Evolutionary conservation across 2,797 vertebrate species (phyloP).

Genomic region (Gymnodraco acuticeps): DNA sequence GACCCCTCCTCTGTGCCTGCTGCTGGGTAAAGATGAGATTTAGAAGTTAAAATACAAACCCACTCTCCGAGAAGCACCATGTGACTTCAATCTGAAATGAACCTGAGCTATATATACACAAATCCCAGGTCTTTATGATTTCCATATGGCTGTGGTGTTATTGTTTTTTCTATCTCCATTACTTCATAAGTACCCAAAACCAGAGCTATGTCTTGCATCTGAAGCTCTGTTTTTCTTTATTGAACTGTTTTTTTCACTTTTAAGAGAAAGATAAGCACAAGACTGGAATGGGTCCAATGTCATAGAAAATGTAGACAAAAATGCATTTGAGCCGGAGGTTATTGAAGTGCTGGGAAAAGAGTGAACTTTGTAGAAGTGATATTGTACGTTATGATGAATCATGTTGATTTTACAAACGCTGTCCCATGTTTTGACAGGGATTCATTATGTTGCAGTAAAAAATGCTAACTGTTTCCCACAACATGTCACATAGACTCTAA

Average conservation of each 20-base stretch:
- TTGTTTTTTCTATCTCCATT: constrained; percentile 81
- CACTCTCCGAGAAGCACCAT: constrained; percentile 70
- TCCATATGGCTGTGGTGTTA: constrained; percentile 84
- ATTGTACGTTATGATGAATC: constrained; percentile 26
- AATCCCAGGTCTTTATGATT: constrained; percentile 80
- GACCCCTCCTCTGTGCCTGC: constrained; percentile 72
- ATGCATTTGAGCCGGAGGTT: constrained; percentile 39
- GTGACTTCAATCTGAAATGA: constrained; percentile 80
- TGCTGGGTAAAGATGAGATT: constrained; percentile 73
- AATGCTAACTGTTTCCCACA: constrained; percentile 48
- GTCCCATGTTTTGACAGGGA: constrained; percentile 54
- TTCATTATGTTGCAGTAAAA: constrained; percentile 36
- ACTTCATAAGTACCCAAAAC: constrained; percentile 71
- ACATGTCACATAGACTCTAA: constrained; percentile 49
- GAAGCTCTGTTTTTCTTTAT: constrained; percentile 54
- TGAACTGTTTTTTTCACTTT: constrained; percentile 42
- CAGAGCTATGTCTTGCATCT: constrained; percentile 47
- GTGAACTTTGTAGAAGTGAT: constrained; percentile 33
- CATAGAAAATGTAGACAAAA: constrained; percentile 54
- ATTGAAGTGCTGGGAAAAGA: constrained; percentile 41
- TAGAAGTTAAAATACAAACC: constrained; percentile 74
- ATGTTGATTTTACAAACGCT: constrained; percentile 42
- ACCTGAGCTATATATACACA: constrained; percentile 79
- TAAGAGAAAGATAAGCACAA: constrained; percentile 69
- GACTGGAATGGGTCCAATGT: constrained; percentile 52